A percentile compares a stretch with the other conserved stretches of the same genome.
These are phyloP conservation scores for Caranx melampygus DNA, from an alignment of 2,113 vertebrate genomes.

Conservation along the genomic window DNA sequence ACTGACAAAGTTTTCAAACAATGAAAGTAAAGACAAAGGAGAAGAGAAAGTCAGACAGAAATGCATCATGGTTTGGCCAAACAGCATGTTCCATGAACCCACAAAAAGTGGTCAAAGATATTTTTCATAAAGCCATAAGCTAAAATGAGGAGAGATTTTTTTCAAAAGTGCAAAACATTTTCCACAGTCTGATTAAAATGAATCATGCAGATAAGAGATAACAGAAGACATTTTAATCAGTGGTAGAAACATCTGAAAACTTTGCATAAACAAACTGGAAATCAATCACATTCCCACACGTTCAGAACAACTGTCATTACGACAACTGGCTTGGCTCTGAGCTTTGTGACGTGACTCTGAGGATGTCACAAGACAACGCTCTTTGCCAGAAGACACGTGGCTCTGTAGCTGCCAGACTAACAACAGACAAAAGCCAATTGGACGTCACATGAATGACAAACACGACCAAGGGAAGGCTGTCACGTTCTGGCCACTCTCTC, in stretches of 20 bases:
- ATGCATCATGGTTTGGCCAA: neutral
- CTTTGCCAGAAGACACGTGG: constrained; percentile 36
- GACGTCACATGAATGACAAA: constrained; percentile 35
- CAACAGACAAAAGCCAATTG: constrained; percentile 18
- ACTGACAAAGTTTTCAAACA: neutral
- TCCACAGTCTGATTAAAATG: neutral
- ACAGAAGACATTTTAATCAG: neutral
- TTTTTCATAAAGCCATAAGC: neutral
- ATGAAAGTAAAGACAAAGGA: neutral
- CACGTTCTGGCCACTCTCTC: constrained; percentile 44
- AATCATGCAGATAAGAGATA: neutral
- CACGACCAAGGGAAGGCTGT: constrained; percentile 11
- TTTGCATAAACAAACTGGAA: neutral
- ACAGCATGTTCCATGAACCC: neutral
- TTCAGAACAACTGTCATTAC: neutral
- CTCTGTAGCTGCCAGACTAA: constrained; percentile 13
- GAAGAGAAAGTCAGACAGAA: neutral
- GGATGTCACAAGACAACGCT: neutral
- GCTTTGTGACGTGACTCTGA: neutral
- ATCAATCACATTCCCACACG: neutral
- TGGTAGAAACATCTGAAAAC: neutral
- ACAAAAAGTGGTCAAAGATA: neutral
- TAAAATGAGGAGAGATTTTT: neutral
- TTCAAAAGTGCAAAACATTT: neutral
- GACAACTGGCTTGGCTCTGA: constrained; percentile 1